Evolutionary conservation across 2,113 vertebrate genomes (phyloP), one percentile per base, ranked within the genome.

Genomic region (Scartelaos histophorus): DNA sequence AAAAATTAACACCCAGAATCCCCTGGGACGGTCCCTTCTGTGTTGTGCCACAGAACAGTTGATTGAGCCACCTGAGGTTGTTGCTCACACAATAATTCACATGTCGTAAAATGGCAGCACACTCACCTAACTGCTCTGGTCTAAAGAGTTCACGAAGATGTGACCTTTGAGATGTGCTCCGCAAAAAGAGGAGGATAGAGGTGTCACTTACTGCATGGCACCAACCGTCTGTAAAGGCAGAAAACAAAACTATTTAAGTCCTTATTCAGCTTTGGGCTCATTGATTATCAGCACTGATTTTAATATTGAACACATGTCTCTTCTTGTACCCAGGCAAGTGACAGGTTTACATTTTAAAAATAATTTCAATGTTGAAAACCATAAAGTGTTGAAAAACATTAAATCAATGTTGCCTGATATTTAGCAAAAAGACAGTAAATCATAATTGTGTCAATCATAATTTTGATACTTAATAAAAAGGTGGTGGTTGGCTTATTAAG

Each of bases 41-140:
- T 51, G 2, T 75, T 76, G 61, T 82, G 77, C 73, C 51, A 68
- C 84, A 57, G 76, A 87, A 71, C 80, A 73, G 72, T 71, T 67
- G 67, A 81, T 79, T 25, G 13, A 53, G 83, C 83, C 89, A 91
- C 85, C 85, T 91, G 90, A 35, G 88, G 70, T 57, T 85, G 70
- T 64, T 64, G 78, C 56, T 69, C 70, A 74, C 72, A 73, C 61
- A 64, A 74, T 80, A 82, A 65, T 68, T 80, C 71, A 74, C 57
- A 82, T 74, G 73, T 80, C 71, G n/a, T 67, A 21, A 82, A 61
- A 81, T 85, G 64, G 21, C 2, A 0, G 38, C 67, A 35, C 38
- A 84, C 47, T 58, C 49, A 70, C 45, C 45, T 9, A 46, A 25
- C 13, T 16, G 43, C 38, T 16, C 38, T 45, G 64, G 38, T 24